These are phyloP conservation scores for Buphagus erythrorhynchus DNA, from an alignment of 2,797 vertebrate species.

Conservation along the genomic window DNA sequence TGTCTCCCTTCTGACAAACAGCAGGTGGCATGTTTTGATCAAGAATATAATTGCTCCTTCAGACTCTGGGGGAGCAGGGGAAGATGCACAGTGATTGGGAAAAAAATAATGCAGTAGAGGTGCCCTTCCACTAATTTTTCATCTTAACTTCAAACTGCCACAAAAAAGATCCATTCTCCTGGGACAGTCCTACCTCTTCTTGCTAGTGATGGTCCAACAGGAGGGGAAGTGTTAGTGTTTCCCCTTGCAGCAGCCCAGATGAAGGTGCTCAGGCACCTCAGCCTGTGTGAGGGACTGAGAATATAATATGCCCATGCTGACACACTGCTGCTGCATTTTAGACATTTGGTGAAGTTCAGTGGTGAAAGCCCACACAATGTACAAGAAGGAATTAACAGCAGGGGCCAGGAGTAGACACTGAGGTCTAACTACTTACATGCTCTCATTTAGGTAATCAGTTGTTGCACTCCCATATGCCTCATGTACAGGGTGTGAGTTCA, in stretches of 20 bases:
- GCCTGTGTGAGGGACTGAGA: background rate
- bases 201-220: background rate
- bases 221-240: background rate
- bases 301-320: background rate
- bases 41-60: background rate
- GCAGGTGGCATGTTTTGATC: conserved; percentile 47
- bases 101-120: background rate
- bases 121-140: background rate
- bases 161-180: background rate
- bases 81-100: background rate
- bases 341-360: background rate
- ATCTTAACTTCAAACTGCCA: background rate
- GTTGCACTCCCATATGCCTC: background rate
- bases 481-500: background rate
- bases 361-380: background rate
- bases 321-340: background rate
- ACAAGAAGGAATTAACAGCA: background rate
- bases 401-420: background rate
- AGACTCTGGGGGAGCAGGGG: background rate
- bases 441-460: background rate
- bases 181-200: background rate
- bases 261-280: background rate
- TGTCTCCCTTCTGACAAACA: background rate
- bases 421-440: background rate
- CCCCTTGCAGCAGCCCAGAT: background rate